A percentile compares a stretch with the other conserved stretches of the same genome.
Conservation (phyloP, 2,797 vertebrate genomes). For the Phylloscopus collybita region DNA sequence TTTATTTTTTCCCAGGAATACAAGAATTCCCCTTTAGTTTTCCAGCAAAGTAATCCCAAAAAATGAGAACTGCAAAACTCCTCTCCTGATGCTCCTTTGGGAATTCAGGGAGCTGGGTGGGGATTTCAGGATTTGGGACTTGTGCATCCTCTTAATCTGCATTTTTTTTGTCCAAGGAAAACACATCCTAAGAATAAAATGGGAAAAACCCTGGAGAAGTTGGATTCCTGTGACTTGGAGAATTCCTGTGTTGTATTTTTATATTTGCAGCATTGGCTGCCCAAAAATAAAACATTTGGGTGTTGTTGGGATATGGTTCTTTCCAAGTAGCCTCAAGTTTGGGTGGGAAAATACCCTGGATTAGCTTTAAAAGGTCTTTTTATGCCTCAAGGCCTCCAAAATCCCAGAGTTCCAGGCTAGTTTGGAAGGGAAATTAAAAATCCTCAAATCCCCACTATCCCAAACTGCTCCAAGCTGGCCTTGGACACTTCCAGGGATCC, state of each 20-base stretch:
- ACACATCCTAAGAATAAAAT: not conserved
- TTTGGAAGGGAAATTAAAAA: not conserved
- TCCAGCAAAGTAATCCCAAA: accelerated
- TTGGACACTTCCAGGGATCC: not conserved
- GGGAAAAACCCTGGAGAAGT: not conserved
- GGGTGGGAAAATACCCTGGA: not conserved
- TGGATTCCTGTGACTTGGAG: not conserved
- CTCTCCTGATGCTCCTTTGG: not conserved
- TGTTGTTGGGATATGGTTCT: not conserved
- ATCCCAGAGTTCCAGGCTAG: not conserved
- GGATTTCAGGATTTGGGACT: not conserved
- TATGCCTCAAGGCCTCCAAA: not conserved
- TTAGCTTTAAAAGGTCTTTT: not conserved
- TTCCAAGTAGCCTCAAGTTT: no score
- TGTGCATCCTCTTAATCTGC: not conserved
- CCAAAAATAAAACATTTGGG: not conserved
- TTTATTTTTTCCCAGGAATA: not conserved
- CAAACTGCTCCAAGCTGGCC: accelerated
- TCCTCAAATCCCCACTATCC: accelerated
- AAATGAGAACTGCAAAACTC: not conserved
- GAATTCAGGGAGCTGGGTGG: not conserved
- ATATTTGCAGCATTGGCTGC: not conserved
- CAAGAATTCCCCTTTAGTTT: not conserved
- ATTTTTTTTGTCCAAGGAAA: not conserved
- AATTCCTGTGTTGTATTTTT: not conserved